Evolutionary conservation across 2,888 invertebrate species (phyloP).

Genomic region (Lochmaea crataegi): DNA sequence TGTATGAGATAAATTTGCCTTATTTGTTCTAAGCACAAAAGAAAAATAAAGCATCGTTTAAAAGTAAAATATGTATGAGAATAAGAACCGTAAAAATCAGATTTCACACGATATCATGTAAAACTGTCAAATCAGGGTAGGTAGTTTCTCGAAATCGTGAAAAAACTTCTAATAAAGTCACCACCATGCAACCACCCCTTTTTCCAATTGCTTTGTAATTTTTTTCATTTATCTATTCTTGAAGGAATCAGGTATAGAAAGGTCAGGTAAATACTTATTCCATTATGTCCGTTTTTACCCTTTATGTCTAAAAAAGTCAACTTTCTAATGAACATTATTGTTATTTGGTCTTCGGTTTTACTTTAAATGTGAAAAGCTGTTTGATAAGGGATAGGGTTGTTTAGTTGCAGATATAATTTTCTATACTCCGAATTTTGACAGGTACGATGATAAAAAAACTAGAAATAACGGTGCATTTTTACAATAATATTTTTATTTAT

Average conservation of each 20-base stretch:
- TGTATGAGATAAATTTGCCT: no score
- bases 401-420: background rate
- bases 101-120: slow-evolving; percentile 60
- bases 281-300: slow-evolving; percentile 45
- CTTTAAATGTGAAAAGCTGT: slow-evolving; percentile 19
- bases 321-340: slow-evolving; percentile 39
- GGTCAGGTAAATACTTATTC: slow-evolving; percentile 47
- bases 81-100: slow-evolving; percentile 43
- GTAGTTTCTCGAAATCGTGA: slow-evolving; percentile 30
- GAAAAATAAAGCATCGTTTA: background rate
- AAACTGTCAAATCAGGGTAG: slow-evolving; percentile 52
- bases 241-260: slow-evolving; percentile 25
- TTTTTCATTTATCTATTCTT: slow-evolving; percentile 25
- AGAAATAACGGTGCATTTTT: slow-evolving; percentile 1
- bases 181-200: slow-evolving; percentile 59
- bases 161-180: slow-evolving; percentile 49
- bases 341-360: slow-evolving; percentile 32
- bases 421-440: background rate
- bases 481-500: background rate
- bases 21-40: background rate
- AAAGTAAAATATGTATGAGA: slow-evolving; percentile 8
- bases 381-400: slow-evolving; percentile 13
- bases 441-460: background rate
- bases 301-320: slow-evolving; percentile 41
- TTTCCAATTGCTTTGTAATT: slow-evolving; percentile 33